Evolutionary conservation across 2,797 vertebrate species (phyloP), one percentile per base, ranked within the genome.

Genomic region (Anguilla obscura): DNA sequence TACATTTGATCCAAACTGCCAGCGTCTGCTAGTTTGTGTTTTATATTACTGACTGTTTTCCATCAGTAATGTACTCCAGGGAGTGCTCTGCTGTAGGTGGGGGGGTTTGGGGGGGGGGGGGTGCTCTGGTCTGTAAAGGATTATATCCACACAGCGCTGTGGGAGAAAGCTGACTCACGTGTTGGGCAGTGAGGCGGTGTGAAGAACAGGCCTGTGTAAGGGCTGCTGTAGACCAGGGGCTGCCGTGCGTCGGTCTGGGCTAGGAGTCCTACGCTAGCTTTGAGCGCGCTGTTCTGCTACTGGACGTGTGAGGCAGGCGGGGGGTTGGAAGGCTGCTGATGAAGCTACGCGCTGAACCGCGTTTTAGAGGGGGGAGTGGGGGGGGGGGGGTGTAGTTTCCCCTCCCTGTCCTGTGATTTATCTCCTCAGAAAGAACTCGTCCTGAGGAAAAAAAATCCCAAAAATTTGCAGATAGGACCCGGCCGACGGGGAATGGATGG

Each of bases 41-140:
- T 82, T 12, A 50, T 50, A 50, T 48, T 24, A 82, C 79, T 50
- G 40, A 79, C 74, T 40, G 69, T 79, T 82, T 82, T 66, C 79
- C 40, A n/a, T 24, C 36, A 40, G 36, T 40, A 40, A 40, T 40
- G 36, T 3, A 24, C 76, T 48, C 76, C 45, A 24, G 36, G 45
- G 79, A 4, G 8, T 82, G n/a, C 79, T 82, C 18, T 50, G 18
- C 36, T 80, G 33, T 80, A 24, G 36, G 76, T 80, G 36, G 16
- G 16, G 14, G 16, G 14, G 76, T 33, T 8, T 0, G 30, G 8
- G 36, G 16, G 16, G 14, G 36, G 16, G 16, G 14, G 16, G 14
- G 76, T 33, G 76, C 9, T 40, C 12, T 36, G 71, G 71, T 76
- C 40, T 82, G 79, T 18, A n/a, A n/a, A 30, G 45, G 16, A 80